phyloP scores from a whole-genome alignment of 2,113 vertebrate species.

The Thamnaconus septentrionalis region DNA sequence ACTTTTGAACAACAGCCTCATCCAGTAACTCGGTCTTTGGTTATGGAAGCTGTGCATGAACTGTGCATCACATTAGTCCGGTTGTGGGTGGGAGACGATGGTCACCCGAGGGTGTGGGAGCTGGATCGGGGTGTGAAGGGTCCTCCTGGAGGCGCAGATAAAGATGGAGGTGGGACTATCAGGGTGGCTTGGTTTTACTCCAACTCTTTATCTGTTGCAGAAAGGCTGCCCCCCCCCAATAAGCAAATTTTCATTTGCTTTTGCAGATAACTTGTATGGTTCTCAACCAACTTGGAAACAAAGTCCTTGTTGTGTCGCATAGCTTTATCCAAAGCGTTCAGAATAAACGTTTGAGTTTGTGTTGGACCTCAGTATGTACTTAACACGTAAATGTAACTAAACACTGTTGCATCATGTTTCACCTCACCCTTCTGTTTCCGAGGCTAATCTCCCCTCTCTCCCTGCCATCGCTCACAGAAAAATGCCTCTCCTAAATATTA shows the following conservation, averaged over 20 bases:
- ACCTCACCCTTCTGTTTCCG: neutral
- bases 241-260: slow-evolving; percentile 27
- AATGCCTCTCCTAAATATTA: too few relatives aligned
- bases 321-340: neutral
- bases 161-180: slow-evolving; percentile 63
- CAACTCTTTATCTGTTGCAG: slow-evolving; percentile 63
- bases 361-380: too few relatives aligned
- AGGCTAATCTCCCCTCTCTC: neutral
- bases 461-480: too few relatives aligned
- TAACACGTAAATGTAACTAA: too few relatives aligned
- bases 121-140: slow-evolving; percentile 39
- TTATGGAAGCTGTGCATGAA: too few relatives aligned
- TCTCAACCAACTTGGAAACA: neutral
- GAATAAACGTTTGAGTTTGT: neutral
- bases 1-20: too few relatives aligned
- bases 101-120: slow-evolving; percentile 66
- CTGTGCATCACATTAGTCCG: neutral
- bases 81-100: slow-evolving; percentile 16
- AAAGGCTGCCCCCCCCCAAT: slow-evolving; percentile 20
- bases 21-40: neutral
- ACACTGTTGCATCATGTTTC: neutral
- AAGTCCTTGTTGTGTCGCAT: neutral
- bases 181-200: slow-evolving; percentile 32
- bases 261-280: slow-evolving; percentile 42
- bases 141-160: slow-evolving; percentile 69